Conservation (phyloP, 2,797 vertebrate species). For the Sitta carolinensis region DNA sequence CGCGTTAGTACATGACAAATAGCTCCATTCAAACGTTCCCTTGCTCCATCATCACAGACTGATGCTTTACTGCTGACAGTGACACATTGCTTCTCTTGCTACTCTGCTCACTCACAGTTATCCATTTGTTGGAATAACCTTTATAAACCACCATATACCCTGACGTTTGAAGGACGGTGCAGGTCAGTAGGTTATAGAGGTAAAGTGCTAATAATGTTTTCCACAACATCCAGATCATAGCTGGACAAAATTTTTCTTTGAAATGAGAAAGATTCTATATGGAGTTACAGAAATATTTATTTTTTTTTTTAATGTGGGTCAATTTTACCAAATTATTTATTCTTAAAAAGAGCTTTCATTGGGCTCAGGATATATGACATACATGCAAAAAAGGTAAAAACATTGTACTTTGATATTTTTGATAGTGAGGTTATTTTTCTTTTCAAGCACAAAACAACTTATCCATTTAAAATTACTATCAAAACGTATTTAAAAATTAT, state of each 20-base stretch:
- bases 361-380: accelerated
- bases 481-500: not conserved
- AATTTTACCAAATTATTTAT: not conserved
- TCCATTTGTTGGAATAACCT: not conserved
- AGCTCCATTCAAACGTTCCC: not conserved
- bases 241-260: not conserved
- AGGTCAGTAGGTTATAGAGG: not conserved
- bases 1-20: not conserved
- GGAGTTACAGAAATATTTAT: not conserved
- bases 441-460: not conserved
- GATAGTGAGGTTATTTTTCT: not conserved
- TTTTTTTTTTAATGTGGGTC: not conserved
- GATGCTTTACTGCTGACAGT: not conserved
- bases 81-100: not conserved
- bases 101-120: not conserved
- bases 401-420: not conserved
- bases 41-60: not conserved
- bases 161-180: not conserved
- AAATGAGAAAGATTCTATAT: not conserved
- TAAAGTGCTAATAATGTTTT: not conserved
- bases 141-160: not conserved
- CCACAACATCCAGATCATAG: not conserved
- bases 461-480: not conserved
- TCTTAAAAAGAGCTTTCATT: not conserved
- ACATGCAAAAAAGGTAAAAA: not conserved